A percentile compares a stretch with the other conserved stretches of the same genome.
Conservation (phyloP, 2,113 vertebrate species). For the Hippocampus mohnikei region DNA sequence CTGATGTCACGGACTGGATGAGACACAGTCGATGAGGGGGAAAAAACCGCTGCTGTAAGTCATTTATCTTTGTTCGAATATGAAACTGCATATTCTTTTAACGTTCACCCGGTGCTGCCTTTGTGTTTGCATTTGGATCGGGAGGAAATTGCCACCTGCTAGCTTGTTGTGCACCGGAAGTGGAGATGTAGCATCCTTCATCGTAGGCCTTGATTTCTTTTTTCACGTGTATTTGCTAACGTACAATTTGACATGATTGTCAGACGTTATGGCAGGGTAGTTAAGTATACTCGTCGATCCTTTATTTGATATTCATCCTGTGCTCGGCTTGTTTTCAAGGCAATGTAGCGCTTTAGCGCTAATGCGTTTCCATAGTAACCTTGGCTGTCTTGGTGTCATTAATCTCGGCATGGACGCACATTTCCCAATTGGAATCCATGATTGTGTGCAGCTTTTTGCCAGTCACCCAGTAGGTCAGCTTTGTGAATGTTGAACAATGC, state of each 20-base stretch:
- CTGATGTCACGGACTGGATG: conserved; percentile 56
- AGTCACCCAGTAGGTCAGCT: background rate
- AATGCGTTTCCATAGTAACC: conserved; percentile 74
- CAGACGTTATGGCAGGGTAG: background rate
- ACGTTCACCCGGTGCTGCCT: background rate
- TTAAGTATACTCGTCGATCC: background rate
- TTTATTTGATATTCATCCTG: background rate
- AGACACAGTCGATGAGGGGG: conserved; percentile 39
- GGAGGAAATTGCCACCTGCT: conserved; percentile 15
- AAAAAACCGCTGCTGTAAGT: conserved; percentile 56
- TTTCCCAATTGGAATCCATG: conserved; percentile 7
- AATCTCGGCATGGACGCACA: conserved; percentile 17
- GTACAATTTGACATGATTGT: background rate
- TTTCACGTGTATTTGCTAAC: conserved; percentile 1
- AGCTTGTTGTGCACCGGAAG: conserved; percentile 61
- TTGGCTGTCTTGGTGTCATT: conserved; percentile 42
- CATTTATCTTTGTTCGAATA: conserved; percentile 17
- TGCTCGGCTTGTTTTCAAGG: conserved; percentile 10
- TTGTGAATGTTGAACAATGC: background rate
- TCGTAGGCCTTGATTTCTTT: conserved; percentile 32
- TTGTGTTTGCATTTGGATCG: conserved; percentile 9
- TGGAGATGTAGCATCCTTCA: conserved; percentile 33
- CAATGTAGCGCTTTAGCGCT: conserved; percentile 39
- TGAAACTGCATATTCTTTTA: background rate
- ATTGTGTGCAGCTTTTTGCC: background rate